These are phyloP conservation scores for Camelus bactrianus DNA, from an alignment of 2,113 vertebrate genomes.

Conservation along the genomic window DNA sequence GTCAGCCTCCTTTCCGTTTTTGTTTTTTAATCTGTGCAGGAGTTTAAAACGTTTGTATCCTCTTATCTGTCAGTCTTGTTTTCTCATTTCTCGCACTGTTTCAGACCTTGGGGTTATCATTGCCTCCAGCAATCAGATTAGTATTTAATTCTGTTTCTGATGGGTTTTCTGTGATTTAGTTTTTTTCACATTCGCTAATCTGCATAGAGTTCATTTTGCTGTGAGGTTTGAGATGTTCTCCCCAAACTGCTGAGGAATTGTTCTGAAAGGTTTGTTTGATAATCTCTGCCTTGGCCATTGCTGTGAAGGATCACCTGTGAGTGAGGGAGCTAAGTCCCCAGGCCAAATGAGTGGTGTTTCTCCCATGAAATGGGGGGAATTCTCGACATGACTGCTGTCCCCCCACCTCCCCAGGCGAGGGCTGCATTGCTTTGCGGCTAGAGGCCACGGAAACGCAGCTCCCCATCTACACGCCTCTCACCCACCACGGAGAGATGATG, in stretches of 20 bases:
- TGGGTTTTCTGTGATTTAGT: neutral
- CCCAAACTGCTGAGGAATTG: neutral
- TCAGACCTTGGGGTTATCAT: neutral
- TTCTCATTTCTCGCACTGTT: neutral
- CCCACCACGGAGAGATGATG: constrained; percentile 95
- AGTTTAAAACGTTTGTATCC: neutral
- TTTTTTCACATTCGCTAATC: neutral
- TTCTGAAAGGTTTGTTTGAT: neutral
- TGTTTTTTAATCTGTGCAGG: neutral
- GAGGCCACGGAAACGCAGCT: constrained; percentile 90
- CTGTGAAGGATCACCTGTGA: neutral
- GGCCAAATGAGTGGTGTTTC: neutral
- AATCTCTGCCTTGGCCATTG: neutral
- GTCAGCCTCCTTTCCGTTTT: neutral
- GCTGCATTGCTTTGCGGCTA: constrained; percentile 95
- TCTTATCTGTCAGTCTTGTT: neutral
- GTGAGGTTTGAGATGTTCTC: neutral
- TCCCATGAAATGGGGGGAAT: rapidly evolving
- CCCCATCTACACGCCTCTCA: constrained; percentile 92
- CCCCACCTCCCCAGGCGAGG: constrained; percentile 89
- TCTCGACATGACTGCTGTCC: neutral
- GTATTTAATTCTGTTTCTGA: neutral
- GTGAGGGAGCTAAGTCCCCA: neutral
- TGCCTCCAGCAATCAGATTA: neutral
- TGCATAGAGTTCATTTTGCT: neutral